Evolutionary conservation across 1,140 invertebrate species (phyloP), one percentile per base, ranked within the genome.

Genomic region (Plutomurus gul): DNA sequence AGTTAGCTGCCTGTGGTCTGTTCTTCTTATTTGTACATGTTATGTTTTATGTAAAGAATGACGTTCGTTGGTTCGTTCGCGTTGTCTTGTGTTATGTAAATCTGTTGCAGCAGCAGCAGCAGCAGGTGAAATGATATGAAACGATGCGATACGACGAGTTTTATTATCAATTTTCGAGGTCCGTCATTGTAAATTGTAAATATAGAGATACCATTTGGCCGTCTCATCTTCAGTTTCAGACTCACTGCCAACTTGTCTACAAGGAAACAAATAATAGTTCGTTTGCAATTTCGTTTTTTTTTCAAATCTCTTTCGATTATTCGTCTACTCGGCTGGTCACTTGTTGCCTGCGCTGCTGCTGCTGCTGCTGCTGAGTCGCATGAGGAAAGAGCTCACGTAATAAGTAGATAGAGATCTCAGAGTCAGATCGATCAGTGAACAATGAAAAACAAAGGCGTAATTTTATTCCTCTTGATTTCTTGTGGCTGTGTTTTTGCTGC

Each of bases 91-190:
- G 39, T 43, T 43, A 43, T 43, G 39, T 43, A 43, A 43, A 43
- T 43, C 2, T 43, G n/a, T n/a, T n/a, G n/a, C n/a, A n/a, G n/a
- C n/a, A n/a, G n/a, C n/a, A n/a, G n/a, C n/a, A n/a, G n/a, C n/a
- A n/a, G n/a, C n/a, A n/a, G n/a, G n/a, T n/a, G n/a, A n/a, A n/a
- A n/a, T n/a, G n/a, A 43, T 43, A n/a, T n/a, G 39, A 43, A 13
- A 43, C 1, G 25, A 65, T 30, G 36, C 36, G 56, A 65, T 30
- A 33, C 18, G 30, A 65, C 56, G 30, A 65, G 56, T 65, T 65
- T 65, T 27, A 65, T 65, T 65, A 65, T 65, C 56, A 65, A 65
- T 65, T 65, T 65, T 65, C 56, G 56, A 65, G 56, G 56, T 33
- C 56, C 27, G 56, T 65, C 56, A 33, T n/a, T 65, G 56, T 27